These are phyloP conservation scores for Hipparchia semele DNA, from an alignment of 2,888 invertebrate species.

Conservation along the genomic window DNA sequence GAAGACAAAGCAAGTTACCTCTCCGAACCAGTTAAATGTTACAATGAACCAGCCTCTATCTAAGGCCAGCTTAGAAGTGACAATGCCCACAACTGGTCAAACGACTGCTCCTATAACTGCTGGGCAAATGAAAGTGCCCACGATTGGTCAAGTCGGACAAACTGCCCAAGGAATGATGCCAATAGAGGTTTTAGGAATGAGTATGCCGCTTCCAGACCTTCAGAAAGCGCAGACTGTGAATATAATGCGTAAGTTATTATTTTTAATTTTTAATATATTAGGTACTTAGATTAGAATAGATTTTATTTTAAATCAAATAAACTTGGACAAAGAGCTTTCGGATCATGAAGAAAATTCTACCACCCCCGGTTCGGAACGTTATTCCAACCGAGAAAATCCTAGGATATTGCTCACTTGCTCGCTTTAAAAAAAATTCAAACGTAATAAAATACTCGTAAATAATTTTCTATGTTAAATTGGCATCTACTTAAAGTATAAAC, in stretches of 20 bases:
- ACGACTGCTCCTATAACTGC: background rate
- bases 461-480: no score
- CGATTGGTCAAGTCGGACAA: conserved; percentile 1
- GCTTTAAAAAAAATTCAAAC: no score
- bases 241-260: background rate
- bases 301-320: no score
- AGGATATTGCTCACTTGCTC: no score
- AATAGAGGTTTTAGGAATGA: conserved; percentile 29
- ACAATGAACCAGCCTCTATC: background rate
- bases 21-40: conserved; percentile 20
- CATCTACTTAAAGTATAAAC: no score
- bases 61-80: conserved; percentile 12
- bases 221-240: conserved; percentile 16
- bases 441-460: no score
- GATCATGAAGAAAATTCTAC: no score
- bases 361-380: no score
- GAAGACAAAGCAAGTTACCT: conserved; percentile 7
- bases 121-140: background rate
- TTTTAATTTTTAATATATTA: no score
- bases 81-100: conserved; percentile 6
- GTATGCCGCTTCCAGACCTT: conserved; percentile 25
- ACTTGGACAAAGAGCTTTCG: no score
- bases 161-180: conserved; percentile 8
- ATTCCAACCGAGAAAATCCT: no score
- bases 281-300: no score